Conservation (phyloP, 1,140 invertebrate species). For the Eupristina koningsbergeri region DNA sequence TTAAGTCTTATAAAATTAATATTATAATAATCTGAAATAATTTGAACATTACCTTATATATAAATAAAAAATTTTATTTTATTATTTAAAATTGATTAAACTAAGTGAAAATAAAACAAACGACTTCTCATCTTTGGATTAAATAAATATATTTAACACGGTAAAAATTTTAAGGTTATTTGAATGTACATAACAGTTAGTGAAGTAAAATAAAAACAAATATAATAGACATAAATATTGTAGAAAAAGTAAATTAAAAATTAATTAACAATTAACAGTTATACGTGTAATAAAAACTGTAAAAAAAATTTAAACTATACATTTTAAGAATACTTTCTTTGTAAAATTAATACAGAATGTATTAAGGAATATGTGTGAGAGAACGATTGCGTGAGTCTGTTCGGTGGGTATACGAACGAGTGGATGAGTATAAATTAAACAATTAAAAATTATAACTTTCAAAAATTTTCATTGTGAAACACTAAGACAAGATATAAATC, state of each 20-base stretch:
- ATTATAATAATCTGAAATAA: constrained; percentile 1
- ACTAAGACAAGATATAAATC: no score
- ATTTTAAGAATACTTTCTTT: no score
- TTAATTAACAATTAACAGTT: background rate
- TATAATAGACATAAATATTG: background rate
- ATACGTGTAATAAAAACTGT: background rate
- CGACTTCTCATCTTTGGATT: background rate
- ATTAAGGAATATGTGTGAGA: no score
- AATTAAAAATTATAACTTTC: no score
- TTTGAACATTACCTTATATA: background rate
- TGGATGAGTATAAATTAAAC: no score
- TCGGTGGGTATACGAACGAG: no score
- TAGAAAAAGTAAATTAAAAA: background rate
- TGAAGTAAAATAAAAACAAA: background rate
- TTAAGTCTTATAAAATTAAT: background rate
- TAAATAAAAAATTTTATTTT: background rate
- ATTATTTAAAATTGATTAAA: background rate
- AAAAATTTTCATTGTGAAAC: no score
- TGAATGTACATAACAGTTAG: constrained; percentile 6
- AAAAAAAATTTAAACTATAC: no score
- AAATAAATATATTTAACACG: background rate
- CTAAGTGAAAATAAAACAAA: background rate
- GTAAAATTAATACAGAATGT: no score
- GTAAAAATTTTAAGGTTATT: constrained; percentile 35
- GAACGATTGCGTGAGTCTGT: no score